These are phyloP conservation scores for Numenius phaeopus DNA, from an alignment of 2,797 vertebrate genomes.

Conservation along the genomic window DNA sequence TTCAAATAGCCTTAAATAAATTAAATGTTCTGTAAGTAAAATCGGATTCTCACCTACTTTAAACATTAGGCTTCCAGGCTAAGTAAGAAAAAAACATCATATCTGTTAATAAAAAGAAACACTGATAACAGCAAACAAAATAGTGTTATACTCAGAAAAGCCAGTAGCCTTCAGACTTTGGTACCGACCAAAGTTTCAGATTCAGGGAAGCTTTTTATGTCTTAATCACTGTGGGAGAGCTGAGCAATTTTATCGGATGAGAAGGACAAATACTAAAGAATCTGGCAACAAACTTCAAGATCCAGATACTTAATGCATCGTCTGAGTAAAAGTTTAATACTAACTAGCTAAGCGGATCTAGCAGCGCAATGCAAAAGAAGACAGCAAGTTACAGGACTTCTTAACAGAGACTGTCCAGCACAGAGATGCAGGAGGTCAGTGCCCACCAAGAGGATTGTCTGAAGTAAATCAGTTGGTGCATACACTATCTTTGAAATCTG, in stretches of 20 bases:
- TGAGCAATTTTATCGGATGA: background rate
- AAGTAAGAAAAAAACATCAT: background rate
- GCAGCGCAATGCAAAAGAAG: background rate
- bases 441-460: background rate
- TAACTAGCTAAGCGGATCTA: background rate
- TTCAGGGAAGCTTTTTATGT: background rate
- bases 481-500: background rate
- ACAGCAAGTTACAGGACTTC: background rate
- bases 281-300: background rate
- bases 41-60: background rate
- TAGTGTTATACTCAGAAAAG: background rate
- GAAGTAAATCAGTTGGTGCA: background rate
- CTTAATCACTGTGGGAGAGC: background rate
- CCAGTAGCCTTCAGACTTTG: background rate
- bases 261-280: background rate
- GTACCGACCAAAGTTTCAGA: background rate
- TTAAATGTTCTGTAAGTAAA: background rate
- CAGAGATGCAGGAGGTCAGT: background rate
- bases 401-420: background rate
- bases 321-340: background rate
- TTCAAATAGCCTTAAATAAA: slow-evolving; percentile 31
- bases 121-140: background rate
- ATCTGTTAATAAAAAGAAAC: background rate
- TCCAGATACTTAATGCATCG: background rate
- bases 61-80: background rate